Evolutionary conservation across 2,888 invertebrate species (phyloP), one percentile per base, ranked within the genome.

Genomic region (Ametastegia equiseti): DNA sequence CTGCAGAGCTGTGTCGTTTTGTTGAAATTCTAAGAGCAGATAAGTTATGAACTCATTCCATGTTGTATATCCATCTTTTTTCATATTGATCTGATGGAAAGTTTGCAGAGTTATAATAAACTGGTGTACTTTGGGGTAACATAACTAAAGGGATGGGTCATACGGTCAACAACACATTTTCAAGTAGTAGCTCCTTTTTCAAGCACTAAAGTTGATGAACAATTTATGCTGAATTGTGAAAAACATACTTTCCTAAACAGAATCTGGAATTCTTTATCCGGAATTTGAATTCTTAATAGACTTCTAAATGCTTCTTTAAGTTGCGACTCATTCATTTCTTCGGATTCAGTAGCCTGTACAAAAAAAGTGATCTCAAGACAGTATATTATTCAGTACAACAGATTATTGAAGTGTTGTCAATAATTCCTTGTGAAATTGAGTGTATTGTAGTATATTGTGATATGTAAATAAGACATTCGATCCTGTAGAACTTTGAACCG

Each of bases 1-100:
- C 88, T 94, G 94, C 84, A 93, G 92, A 85, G 94, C 94, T 45
- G 81, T 80, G 87, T 95, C 95, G 85, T 94, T 94, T 75, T 94
- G 93, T 90, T 95, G 94, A 92, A 95, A 96, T 67, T 96, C 96
- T 82, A 96, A 92, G 82, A 97, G 93, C 84, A 97, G 92, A 92
- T 96, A 95, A 0, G 96, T 96, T 39, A 97, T 94, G 86, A 97
- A 94, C 91, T 97, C 97, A 88, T 96, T 95, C 97, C 97, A 97
- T 84, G 93, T 93, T 1, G 94, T 92, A 33, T 88, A 90, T 5
- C 93, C 94, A 84, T 94, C 92, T 86, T 93, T 92, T 92, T 94
- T 85, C 92, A 93, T 91, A 86, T 95, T 94, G 84, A 95, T 94
- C 94, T 94, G 57, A 33, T 27, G 33, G 19, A 30, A 50, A 67